These are phyloP conservation scores for Aphodius sticticus DNA, from an alignment of 2,888 invertebrate genomes.

Conservation along the genomic window DNA sequence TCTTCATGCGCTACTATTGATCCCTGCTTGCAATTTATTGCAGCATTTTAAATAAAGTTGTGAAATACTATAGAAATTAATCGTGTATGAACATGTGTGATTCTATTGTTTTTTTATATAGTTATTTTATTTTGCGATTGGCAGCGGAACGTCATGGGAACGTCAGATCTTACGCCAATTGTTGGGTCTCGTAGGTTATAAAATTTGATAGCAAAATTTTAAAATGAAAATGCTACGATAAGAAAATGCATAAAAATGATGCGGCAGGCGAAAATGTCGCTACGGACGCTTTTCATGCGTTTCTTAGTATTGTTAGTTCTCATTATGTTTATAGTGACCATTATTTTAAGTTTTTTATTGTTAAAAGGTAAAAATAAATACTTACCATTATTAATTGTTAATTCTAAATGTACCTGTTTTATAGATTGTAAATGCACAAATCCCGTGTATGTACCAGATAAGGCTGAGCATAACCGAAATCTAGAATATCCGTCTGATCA, in stretches of 20 bases:
- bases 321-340: conserved; percentile 46
- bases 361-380: conserved; percentile 49
- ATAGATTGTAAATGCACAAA: conserved; percentile 52
- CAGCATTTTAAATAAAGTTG: not conserved
- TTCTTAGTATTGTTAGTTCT: conserved; percentile 45
- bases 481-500: conserved; percentile 55
- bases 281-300: conserved; percentile 37
- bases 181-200: not conserved
- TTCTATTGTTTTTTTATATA: not conserved
- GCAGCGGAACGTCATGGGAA: not conserved
- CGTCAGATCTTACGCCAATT: not conserved
- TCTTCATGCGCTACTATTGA: not conserved
- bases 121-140: not conserved
- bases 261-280: conserved; percentile 37
- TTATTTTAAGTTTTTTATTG: conserved; percentile 52
- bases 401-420: conserved; percentile 39
- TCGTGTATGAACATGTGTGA: not conserved
- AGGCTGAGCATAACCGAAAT: conserved; percentile 33
- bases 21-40: not conserved
- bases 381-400: conserved; percentile 6
- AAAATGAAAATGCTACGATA: not conserved
- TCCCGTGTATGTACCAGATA: conserved; percentile 40
- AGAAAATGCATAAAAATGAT: conserved; percentile 37
- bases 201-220: conserved; percentile 10
- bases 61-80: not conserved